These are phyloP conservation scores for Zoanthus solanderi DNA, from an alignment of 92 coral and sea anemone genomes.

Conservation along the genomic window DNA sequence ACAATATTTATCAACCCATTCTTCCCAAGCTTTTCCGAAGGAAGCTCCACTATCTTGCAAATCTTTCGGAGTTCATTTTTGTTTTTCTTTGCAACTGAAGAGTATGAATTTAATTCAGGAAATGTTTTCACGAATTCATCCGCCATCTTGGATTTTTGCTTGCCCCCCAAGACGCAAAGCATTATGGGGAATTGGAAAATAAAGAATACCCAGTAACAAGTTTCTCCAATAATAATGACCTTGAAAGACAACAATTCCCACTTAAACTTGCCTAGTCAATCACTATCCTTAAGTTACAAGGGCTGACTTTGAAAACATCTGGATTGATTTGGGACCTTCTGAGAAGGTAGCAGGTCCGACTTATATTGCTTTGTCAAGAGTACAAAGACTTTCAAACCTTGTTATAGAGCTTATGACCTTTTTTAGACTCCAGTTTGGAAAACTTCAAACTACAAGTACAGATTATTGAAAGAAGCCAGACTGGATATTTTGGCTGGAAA, in stretches of 20 bases:
- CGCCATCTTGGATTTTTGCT: not conserved
- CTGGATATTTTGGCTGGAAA: slow-evolving; percentile 46
- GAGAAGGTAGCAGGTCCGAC: slow-evolving; percentile 65
- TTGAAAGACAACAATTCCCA: slow-evolving; percentile 54
- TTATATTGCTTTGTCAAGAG: slow-evolving; percentile 67
- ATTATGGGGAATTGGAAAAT: not conserved
- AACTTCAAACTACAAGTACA: slow-evolving; percentile 58
- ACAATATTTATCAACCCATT: slow-evolving; percentile 42
- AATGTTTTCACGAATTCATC: not conserved
- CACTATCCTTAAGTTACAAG: slow-evolving; percentile 62
- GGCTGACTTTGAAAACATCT: slow-evolving; percentile 48
- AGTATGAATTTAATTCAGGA: not conserved
- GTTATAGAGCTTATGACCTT: slow-evolving; percentile 55
- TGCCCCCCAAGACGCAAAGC: not conserved
- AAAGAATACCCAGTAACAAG: slow-evolving; percentile 1
- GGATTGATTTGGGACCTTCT: slow-evolving; percentile 57
- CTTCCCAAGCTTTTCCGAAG: slow-evolving; percentile 21
- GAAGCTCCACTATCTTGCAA: not conserved
- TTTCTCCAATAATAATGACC: slow-evolving; percentile 30
- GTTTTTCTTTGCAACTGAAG: not conserved
- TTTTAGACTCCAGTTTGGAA: slow-evolving; percentile 45
- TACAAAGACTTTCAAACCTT: slow-evolving; percentile 22
- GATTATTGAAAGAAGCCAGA: slow-evolving; percentile 55
- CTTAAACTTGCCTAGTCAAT: slow-evolving; percentile 62
- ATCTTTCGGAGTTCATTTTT: not conserved